Percentiles rank a stretch among this genome's conserved stretches.
phyloP scores from a whole-genome alignment of 2,113 vertebrate genomes.

The Larimichthys crocea region DNA sequence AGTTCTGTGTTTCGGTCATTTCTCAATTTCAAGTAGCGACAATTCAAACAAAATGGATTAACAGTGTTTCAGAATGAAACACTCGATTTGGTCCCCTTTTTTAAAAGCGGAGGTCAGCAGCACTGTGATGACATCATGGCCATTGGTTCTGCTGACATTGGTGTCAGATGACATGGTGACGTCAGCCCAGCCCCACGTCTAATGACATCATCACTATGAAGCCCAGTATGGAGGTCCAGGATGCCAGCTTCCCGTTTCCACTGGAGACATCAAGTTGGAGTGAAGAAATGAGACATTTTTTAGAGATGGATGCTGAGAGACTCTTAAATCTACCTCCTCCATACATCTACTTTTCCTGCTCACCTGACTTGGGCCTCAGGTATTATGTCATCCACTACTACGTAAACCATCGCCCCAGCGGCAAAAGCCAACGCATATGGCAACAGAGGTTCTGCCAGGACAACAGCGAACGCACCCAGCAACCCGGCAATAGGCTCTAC shows the following conservation, averaged over 20 bases:
- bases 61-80: constrained; percentile 49
- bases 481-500: constrained; percentile 92
- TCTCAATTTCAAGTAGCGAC: constrained; percentile 46
- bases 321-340: neutral
- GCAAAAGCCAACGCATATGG: constrained; percentile 96
- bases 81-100: constrained; percentile 65
- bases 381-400: constrained; percentile 96
- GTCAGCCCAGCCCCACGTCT: constrained; percentile 94
- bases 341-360: constrained; percentile 13
- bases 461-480: constrained; percentile 88
- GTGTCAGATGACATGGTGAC: neutral
- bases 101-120: constrained; percentile 45
- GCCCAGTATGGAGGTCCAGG: constrained; percentile 93
- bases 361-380: constrained; percentile 96
- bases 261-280: constrained; percentile 71
- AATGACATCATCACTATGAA: constrained; percentile 99
- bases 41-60: constrained; percentile 14
- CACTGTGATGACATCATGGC: constrained; percentile 12
- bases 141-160: neutral
- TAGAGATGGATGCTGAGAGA: neutral
- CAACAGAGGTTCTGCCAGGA: constrained; percentile 90
- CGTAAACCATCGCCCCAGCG: constrained; percentile 96
- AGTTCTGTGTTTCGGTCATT: neutral
- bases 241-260: constrained; percentile 94
- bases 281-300: neutral